phyloP scores from a whole-genome alignment of 2,797 vertebrate species.

The Lutjanus argentimaculatus region DNA sequence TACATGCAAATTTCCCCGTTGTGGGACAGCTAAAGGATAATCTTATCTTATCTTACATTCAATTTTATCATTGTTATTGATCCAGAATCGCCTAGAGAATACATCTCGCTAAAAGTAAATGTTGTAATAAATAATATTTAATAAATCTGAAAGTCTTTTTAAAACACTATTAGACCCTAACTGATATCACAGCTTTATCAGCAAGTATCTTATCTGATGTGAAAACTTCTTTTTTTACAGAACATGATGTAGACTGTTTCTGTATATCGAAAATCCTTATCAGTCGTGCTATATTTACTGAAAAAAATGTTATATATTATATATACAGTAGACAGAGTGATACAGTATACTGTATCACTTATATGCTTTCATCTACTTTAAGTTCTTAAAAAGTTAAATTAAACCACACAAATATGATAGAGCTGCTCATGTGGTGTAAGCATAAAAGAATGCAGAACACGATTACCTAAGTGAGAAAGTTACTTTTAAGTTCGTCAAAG shows the following conservation, averaged over 20 bases:
- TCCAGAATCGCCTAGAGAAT: neutral
- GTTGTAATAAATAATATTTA: no score
- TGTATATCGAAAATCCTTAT: no score
- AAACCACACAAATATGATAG: neutral
- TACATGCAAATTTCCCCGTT: neutral
- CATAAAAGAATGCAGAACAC: neutral
- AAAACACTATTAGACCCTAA: no score
- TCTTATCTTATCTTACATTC: neutral
- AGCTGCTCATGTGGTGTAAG: neutral
- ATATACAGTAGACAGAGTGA: no score
- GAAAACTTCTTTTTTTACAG: no score
- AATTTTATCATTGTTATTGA: neutral
- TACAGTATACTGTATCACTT: neutral
- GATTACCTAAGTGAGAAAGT: neutral
- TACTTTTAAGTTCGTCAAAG: neutral
- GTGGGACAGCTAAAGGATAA: no score
- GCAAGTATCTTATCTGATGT: no score
- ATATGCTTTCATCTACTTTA: neutral
- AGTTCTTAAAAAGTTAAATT: neutral
- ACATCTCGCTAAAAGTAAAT: neutral
- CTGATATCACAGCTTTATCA: no score
- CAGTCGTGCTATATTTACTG: no score
- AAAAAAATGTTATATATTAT: no score
- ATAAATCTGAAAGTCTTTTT: no score
- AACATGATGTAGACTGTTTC: no score